Base-by-base conservation (phyloP, 2,797 vertebrate genomes). In the Hoplostethus mediterraneus region DNA sequence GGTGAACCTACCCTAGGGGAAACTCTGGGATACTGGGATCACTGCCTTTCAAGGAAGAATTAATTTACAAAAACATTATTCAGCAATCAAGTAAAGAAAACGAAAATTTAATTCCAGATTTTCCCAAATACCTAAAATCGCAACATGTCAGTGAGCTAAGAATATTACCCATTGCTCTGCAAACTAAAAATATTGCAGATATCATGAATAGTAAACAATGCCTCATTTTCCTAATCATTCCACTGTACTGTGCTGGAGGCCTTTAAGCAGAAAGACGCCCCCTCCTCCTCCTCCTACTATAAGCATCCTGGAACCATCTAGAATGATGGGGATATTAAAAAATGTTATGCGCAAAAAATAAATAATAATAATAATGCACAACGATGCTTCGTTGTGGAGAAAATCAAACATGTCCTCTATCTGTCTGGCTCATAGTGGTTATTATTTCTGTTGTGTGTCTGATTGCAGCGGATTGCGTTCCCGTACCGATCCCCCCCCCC, bases 391-490 rank as follows among this genome's bases (percentile, higher is more conserved):
- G 36, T 53, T 69, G 7, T 25, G 21, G n/a, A 6, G 1, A 25
- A 52, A 25, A 17, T 68, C 62, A 56, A 88, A 80, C 69, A 78
- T 73, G 82, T 78, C 79, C 75, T 69, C 74, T 54, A 5, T 59
- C 68, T 67, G 6, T 63, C 33, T 33, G 60, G 10, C 33, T 36
- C 48, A 44, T 21, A 45, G 28, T 36, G 10, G 13, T 56, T 71
- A 5, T 68, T 60, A 55, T 67, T 33, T 31, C 69, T 57, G 55
- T 60, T 67, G n/a, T 72, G 75, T 30, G 67, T 65, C 68, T 6
- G 81, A 87, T 89, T 90, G 85, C 87, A 87, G 79, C 12, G 63
- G 75, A 84, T 84, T 87, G 84, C 81, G 66, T 84, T 71, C 49
- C 56, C 70, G 53, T 21, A 44, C 21, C 21, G n/a, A n/a, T n/a